A percentile compares a stretch with the other conserved stretches of the same genome.
Evolutionary conservation across 37 sponge, comb jelly and placozoan genomes (phyloP).

Genomic region (Oopsacas minuta): DNA sequence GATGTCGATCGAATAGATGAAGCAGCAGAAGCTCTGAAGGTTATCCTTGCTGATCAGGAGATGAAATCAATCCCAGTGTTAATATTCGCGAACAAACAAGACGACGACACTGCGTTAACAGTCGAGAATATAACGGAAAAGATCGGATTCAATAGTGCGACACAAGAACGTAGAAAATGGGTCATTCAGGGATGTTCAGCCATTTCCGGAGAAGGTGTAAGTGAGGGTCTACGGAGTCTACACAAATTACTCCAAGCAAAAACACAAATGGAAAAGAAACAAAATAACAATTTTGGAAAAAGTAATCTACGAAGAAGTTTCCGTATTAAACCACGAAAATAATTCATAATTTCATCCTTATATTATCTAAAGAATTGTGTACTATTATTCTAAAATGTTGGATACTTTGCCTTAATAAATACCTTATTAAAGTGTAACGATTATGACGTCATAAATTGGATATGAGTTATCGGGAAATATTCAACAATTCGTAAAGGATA

Average conservation of each 20-base stretch:
- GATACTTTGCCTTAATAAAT: not conserved
- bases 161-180: constrained; percentile 7
- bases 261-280: not conserved
- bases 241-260: not conserved
- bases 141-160: not conserved
- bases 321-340: constrained; percentile 4
- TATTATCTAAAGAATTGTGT: not conserved
- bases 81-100: constrained; percentile 14
- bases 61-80: not conserved
- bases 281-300: not conserved
- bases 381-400: too few species aligned
- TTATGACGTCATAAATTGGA: too few species aligned
- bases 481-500: not conserved
- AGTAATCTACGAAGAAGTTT: not conserved
- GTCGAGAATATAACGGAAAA: not conserved
- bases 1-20: not conserved
- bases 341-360: not conserved
- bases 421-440: not conserved
- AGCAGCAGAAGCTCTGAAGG: not conserved
- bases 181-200: not conserved
- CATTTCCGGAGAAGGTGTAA: not conserved
- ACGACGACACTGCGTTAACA: not conserved
- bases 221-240: not conserved
- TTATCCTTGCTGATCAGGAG: not conserved
- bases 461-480: too few species aligned